Conservation (phyloP, 2,113 vertebrate species). For the Sturnira hondurensis region DNA sequence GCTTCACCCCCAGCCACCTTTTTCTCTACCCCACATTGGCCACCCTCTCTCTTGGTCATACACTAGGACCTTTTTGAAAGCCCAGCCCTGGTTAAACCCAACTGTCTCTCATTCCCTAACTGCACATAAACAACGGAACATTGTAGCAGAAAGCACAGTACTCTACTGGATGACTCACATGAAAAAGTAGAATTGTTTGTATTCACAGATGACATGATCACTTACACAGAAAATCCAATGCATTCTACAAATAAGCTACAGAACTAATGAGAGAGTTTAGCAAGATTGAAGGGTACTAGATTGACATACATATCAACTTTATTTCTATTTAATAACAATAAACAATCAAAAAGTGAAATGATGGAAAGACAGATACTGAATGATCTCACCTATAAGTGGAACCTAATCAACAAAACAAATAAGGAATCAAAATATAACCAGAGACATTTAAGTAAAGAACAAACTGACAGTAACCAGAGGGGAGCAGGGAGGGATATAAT, state of each 20-base stretch:
- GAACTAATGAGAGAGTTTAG: neutral
- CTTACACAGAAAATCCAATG: neutral
- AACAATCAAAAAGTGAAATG: neutral
- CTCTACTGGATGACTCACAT: neutral
- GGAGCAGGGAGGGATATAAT: no score
- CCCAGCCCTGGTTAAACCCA: neutral
- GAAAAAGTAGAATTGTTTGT: neutral
- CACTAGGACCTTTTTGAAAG: neutral
- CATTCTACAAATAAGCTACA: conserved; percentile 17
- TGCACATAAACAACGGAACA: neutral
- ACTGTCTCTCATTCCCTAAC: neutral
- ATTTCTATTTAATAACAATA: neutral
- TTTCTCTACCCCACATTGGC: neutral
- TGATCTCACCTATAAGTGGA: no score
- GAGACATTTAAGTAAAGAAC: no score
- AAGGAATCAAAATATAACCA: no score
- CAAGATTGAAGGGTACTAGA: neutral
- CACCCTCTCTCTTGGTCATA: neutral
- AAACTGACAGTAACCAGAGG: no score
- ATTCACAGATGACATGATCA: neutral
- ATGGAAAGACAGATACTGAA: neutral
- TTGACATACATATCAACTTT: neutral
- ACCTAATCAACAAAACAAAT: no score
- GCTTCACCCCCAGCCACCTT: neutral
- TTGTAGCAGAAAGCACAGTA: neutral